A percentile compares a stretch with the other conserved stretches of the same genome.
Evolutionary conservation across 2,797 vertebrate species (phyloP).

Genomic region (Choloepus didactylus): DNA sequence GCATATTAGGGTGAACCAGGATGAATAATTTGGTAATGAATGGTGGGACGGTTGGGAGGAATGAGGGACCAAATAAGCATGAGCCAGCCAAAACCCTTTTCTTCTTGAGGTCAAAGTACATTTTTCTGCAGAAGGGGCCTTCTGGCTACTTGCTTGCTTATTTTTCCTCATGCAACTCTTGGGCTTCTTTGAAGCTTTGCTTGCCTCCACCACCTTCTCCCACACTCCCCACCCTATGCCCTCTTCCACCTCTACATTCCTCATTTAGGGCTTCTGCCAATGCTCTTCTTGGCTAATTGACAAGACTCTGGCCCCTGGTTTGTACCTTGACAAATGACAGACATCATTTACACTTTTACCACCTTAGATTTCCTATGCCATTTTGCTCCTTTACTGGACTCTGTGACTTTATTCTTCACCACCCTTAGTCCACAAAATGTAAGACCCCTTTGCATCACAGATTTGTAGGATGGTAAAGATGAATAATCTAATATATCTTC

Average conservation of each 20-base stretch:
- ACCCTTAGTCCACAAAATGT: neutral
- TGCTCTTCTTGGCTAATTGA: neutral
- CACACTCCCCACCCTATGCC: neutral
- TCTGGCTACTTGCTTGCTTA: neutral
- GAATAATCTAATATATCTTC: neutral
- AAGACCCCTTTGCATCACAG: neutral
- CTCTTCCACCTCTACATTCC: neutral
- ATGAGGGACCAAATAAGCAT: neutral
- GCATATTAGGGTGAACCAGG: neutral
- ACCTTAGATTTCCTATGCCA: neutral
- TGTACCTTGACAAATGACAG: slow-evolving; percentile 33
- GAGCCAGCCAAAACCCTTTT: neutral
- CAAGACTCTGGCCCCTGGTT: slow-evolving; percentile 16
- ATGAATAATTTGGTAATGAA: slow-evolving; percentile 57
- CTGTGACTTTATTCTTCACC: neutral
- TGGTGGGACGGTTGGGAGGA: slow-evolving; percentile 18
- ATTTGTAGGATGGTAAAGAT: neutral
- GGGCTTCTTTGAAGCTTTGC: neutral
- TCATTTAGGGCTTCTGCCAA: neutral
- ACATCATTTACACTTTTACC: neutral
- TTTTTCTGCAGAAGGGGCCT: neutral
- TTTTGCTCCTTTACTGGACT: slow-evolving; percentile 38
- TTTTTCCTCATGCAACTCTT: neutral
- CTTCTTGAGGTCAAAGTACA: neutral
- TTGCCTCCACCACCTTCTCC: neutral